Evolutionary conservation across 2,113 vertebrate genomes (phyloP).

Genomic region (Rhipidura dahli): DNA sequence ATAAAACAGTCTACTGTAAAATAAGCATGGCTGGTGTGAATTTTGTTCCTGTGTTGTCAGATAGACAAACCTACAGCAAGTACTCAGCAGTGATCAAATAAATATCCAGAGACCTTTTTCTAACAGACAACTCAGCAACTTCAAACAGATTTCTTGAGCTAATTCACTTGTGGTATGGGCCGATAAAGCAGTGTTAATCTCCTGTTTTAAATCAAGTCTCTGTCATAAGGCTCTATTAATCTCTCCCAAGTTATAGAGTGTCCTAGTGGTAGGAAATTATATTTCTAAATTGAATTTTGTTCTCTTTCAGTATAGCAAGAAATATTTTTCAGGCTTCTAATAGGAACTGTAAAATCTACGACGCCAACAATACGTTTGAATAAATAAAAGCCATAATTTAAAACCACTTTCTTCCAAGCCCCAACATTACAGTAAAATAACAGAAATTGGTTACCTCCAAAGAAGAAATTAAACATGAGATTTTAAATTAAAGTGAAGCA

Average conservation of each 20-base stretch:
- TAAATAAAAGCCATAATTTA: constrained; percentile 70
- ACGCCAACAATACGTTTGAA: constrained; percentile 46
- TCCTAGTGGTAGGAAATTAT: constrained; percentile 71
- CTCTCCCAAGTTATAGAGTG: constrained; percentile 65
- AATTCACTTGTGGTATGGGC: constrained; percentile 55
- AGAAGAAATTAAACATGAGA: constrained; percentile 59
- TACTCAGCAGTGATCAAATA: constrained; percentile 65
- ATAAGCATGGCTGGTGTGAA: constrained; percentile 22
- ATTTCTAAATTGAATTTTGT: constrained; percentile 75
- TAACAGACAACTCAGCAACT: constrained; percentile 69
- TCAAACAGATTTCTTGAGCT: constrained; percentile 66
- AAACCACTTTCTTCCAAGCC: constrained; percentile 40
- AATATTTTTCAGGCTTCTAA: constrained; percentile 72
- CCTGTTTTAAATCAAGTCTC: constrained; percentile 73
- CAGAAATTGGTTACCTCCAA: constrained; percentile 45
- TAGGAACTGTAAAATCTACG: constrained; percentile 61
- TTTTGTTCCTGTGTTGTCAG: constrained; percentile 40
- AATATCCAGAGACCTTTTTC: constrained; percentile 62
- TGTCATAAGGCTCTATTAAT: constrained; percentile 71
- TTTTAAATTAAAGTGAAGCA: constrained; percentile 51
- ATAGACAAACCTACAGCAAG: constrained; percentile 33
- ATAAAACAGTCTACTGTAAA: constrained; percentile 63
- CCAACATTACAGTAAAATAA: constrained; percentile 25
- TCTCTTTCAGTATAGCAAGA: constrained; percentile 66
- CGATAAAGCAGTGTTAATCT: constrained; percentile 71